Percentiles rank a stretch among this genome's conserved stretches.
Evolutionary conservation across 2,888 invertebrate species (phyloP).

Genomic region (Drosophila melanocephala): DNA sequence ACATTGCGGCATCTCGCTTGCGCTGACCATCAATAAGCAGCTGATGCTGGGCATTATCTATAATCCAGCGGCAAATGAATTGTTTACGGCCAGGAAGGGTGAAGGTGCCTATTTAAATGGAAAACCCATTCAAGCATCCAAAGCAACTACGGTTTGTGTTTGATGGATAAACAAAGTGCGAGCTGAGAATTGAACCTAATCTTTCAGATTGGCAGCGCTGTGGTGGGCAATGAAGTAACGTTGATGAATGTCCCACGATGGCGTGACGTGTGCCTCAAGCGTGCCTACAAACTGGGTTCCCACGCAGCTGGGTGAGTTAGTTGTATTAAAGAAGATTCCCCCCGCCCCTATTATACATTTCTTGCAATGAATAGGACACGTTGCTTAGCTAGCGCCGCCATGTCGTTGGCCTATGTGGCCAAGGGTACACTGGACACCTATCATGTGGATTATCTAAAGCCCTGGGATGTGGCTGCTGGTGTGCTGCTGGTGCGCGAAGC

Average conservation of each 20-base stretch:
- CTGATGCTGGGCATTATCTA: constrained; percentile 90
- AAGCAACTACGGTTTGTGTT: constrained; percentile 72
- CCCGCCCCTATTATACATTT: not conserved
- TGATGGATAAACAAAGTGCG: not conserved
- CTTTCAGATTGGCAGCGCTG: constrained; percentile 76
- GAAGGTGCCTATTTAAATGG: constrained; percentile 92
- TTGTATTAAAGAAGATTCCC: not conserved
- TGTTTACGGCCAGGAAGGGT: constrained; percentile 90
- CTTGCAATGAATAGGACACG: constrained; percentile 84
- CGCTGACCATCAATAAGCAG: constrained; percentile 87
- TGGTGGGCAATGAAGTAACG: constrained; percentile 81
- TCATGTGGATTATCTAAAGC: constrained; percentile 89
- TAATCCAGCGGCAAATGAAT: constrained; percentile 90
- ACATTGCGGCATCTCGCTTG: constrained; percentile 89
- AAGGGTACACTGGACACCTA: constrained; percentile 89
- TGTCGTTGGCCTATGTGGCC: constrained; percentile 90
- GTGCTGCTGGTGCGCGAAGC: constrained; percentile 90
- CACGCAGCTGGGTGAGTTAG: constrained; percentile 76
- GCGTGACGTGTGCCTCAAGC: constrained; percentile 81
- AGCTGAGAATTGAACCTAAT: not conserved
- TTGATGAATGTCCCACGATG: constrained; percentile 70
- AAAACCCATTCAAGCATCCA: constrained; percentile 85
- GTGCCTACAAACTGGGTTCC: constrained; percentile 78
- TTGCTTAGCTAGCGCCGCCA: constrained; percentile 89
- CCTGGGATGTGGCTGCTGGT: constrained; percentile 93